Evolutionary conservation across 2,797 vertebrate species (phyloP).

Genomic region (Ambastaia sidthimunki): DNA sequence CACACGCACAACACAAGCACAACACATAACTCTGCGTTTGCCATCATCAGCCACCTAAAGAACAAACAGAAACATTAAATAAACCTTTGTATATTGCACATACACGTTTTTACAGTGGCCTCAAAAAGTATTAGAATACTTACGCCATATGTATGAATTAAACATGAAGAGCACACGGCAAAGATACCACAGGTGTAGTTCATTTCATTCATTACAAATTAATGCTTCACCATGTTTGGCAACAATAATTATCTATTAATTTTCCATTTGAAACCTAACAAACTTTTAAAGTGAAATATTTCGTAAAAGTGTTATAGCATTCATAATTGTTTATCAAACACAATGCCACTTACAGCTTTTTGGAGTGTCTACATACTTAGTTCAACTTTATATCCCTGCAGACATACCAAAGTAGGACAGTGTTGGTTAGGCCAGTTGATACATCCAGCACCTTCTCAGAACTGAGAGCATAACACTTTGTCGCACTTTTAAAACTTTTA

Average conservation of each 20-base stretch:
- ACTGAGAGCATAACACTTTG: neutral
- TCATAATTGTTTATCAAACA: too few species aligned
- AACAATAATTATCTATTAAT: neutral
- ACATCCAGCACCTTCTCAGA: neutral
- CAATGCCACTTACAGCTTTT: too few species aligned
- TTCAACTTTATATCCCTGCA: neutral
- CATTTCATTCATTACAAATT: neutral
- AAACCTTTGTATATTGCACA: neutral
- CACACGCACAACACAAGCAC: conserved; percentile 33
- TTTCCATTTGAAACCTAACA: neutral
- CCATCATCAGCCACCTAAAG: conserved; percentile 30
- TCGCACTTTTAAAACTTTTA: neutral
- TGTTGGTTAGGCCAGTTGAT: neutral
- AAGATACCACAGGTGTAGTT: neutral
- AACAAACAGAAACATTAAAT: neutral
- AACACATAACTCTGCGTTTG: neutral
- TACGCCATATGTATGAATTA: neutral
- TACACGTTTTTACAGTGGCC: neutral
- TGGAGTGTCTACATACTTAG: too few species aligned
- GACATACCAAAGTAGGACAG: neutral
- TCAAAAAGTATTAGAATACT: too few species aligned
- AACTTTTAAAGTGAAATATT: too few species aligned
- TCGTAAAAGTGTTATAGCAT: too few species aligned
- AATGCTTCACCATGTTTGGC: neutral
- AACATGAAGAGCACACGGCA: neutral